Evolutionary conservation across 2,797 vertebrate genomes (phyloP), one percentile per base, ranked within the genome.

Genomic region (Peromyscus melanophrys): DNA sequence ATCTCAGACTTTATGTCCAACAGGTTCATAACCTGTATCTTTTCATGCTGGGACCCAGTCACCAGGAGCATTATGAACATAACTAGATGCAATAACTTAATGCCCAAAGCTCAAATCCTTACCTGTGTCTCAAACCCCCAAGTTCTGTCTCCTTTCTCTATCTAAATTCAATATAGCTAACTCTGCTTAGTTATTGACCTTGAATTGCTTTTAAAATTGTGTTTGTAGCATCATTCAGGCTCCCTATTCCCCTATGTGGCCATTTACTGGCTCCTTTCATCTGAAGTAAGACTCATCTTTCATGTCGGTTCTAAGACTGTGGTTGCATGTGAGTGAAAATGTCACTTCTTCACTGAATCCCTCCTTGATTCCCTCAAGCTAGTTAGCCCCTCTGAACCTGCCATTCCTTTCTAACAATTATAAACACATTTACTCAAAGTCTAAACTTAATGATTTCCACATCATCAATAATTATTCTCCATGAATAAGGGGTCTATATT

Each of bases 381-480:
- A 29, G 2, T 88, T 59, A 77, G 4, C n/a, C 14, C 8, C 6
- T 17, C 19, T 34, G 11, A 65, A 71, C 4, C 59, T 90, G 7
- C 2, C 11, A 73, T 34, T 80, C 4, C 14, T 85, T 94, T 75
- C 46, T 75, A 89, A 75, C 2, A 89, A 23, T 19, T 27, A 19
- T 1, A 80, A 84, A 87, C 80, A n/a, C 46, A 27, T 87, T 96
- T 84, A 63, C 4, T 61, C 55, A 63, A 95, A 94, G 12, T 78
- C 43, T 78, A 46, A 34, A 37, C 31, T 71, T 92, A 82, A 8
- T 59, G 10, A 25, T 75, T 0, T 29, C n/a, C 9, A 23, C 1
- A 17, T 65, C 49, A 73, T 25, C 9, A 57, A 2, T 76, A 86
- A 80, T 59, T 96, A n/a, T 46, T 57, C 19, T 89, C 93, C 16